Percentiles rank a stretch among this genome's conserved stretches.
Conservation (phyloP, 2,113 vertebrate species). For the Heterotilapia buettikoferi region DNA sequence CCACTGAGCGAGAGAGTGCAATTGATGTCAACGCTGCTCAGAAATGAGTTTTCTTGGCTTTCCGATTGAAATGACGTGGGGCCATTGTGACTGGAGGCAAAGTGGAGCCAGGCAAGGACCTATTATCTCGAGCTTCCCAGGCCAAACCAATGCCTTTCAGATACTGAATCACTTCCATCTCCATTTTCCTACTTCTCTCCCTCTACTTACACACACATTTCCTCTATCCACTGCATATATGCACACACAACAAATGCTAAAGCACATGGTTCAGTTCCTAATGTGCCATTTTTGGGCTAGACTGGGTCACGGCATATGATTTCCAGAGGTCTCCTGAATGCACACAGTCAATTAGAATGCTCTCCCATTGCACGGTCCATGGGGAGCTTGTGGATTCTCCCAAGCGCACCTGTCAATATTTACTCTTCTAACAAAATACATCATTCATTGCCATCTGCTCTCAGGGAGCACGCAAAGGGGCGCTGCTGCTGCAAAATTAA, state of each 20-base stretch:
- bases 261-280: background rate
- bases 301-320: constrained; percentile 24
- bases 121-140: constrained; percentile 22
- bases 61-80: constrained; percentile 50
- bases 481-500: constrained; percentile 57
- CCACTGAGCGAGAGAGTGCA: constrained; percentile 45
- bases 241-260: background rate
- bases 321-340: constrained; percentile 18
- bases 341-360: constrained; percentile 60
- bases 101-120: constrained; percentile 22
- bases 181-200: background rate
- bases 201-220: background rate
- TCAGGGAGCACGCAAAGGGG: constrained; percentile 35
- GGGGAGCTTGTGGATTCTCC: constrained; percentile 32
- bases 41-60: constrained; percentile 66
- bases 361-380: constrained; percentile 17
- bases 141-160: constrained; percentile 14
- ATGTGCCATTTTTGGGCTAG: background rate
- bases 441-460: constrained; percentile 71
- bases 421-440: constrained; percentile 68
- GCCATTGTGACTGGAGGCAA: constrained; percentile 52
- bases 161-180: constrained; percentile 11
- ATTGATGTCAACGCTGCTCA: constrained; percentile 66
- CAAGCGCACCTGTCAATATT: constrained; percentile 69
- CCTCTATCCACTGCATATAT: background rate